A percentile compares a stretch with the other conserved stretches of the same genome.
Evolutionary conservation across 2,113 vertebrate species (phyloP).

Genomic region (Pedetes capensis): DNA sequence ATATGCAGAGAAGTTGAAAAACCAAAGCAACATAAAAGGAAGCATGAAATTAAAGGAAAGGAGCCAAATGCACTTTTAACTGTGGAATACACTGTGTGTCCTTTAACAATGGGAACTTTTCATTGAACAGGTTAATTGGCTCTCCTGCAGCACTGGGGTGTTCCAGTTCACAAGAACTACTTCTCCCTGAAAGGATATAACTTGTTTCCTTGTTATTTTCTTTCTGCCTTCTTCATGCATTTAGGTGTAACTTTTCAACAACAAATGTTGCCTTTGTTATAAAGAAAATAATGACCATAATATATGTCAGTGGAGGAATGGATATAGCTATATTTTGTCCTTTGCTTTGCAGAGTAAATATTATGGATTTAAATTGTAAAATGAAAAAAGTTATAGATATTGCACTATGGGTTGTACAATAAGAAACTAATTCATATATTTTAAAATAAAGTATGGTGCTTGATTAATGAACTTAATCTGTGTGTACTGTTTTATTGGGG

Average conservation of each 20-base stretch:
- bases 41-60: constrained; percentile 23
- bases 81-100: not conserved
- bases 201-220: constrained; percentile 34
- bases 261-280: constrained; percentile 31
- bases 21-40: constrained; percentile 46
- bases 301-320: not conserved
- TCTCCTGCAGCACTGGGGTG: not conserved
- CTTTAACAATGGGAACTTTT: constrained; percentile 43
- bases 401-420: not conserved
- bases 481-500: no score
- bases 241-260: constrained; percentile 7
- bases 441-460: not conserved
- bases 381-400: not conserved
- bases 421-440: not conserved
- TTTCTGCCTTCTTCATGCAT: not conserved
- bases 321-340: not conserved
- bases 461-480: not conserved
- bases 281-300: not conserved
- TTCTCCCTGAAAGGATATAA: not conserved
- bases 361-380: not conserved
- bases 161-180: not conserved
- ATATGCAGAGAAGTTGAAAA: constrained; percentile 30
- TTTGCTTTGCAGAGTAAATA: not conserved
- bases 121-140: constrained; percentile 50
- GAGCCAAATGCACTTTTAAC: constrained; percentile 56